Conservation (phyloP, 2,888 invertebrate species). For the Arctia plantaginis region DNA sequence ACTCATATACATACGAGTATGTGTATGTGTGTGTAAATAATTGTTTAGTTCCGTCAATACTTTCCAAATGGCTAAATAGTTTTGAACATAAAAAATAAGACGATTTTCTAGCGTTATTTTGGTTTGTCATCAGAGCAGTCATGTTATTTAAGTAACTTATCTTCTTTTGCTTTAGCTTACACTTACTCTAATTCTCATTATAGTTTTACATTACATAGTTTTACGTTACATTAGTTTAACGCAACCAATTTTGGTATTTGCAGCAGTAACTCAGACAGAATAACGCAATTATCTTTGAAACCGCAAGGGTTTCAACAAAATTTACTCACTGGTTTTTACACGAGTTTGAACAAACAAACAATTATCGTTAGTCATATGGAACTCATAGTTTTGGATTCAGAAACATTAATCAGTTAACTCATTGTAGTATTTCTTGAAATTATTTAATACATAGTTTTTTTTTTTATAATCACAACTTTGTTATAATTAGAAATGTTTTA, state of each 20-base stretch:
- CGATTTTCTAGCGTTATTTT: no score
- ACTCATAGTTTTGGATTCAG: not conserved
- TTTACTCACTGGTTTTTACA: not conserved
- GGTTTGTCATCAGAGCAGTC: no score
- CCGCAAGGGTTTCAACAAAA: not conserved
- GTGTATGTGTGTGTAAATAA: no score
- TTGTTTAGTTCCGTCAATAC: no score
- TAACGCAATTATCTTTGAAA: not conserved
- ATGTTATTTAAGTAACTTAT: not conserved
- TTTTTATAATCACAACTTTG: no score
- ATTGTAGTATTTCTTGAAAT: no score
- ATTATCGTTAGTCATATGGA: not conserved
- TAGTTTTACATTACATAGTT: not conserved
- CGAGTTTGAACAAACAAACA: not conserved
- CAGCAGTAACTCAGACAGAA: not conserved
- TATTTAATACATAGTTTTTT: no score
- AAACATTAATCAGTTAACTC: not conserved
- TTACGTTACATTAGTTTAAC: not conserved
- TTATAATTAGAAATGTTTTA: no score
- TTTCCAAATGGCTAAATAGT: no score
- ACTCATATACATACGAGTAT: no score
- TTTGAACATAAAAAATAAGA: no score
- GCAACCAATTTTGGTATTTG: not conserved
- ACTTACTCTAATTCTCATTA: not conserved
- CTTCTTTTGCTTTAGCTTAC: not conserved